Evolutionary conservation across 2,888 invertebrate species (phyloP).

Genomic region (Eucera pruinosa): DNA sequence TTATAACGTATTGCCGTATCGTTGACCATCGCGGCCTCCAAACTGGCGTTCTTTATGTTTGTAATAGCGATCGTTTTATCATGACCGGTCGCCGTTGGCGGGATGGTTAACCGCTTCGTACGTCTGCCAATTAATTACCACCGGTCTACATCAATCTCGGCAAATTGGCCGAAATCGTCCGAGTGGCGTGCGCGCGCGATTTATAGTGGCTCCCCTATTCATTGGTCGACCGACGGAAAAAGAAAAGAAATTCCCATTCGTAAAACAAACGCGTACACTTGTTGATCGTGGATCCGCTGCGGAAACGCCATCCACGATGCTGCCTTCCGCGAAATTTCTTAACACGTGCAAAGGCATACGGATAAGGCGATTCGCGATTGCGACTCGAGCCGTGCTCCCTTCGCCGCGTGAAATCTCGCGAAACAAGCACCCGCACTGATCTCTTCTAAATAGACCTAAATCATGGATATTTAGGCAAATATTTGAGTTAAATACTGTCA

Average conservation of each 20-base stretch:
- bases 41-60: slow-evolving; percentile 64
- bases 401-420: no score
- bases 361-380: slow-evolving; percentile 52
- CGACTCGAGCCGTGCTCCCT: slow-evolving; percentile 2
- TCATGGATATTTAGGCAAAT: no score
- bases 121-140: slow-evolving; percentile 65
- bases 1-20: slow-evolving; percentile 66
- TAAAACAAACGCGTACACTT: slow-evolving; percentile 30
- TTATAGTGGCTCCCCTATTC: slow-evolving; percentile 49
- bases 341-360: slow-evolving; percentile 48
- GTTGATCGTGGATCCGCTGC: neutral
- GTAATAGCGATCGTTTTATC: slow-evolving; percentile 69
- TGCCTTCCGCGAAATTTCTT: slow-evolving; percentile 28
- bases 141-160: slow-evolving; percentile 66
- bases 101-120: slow-evolving; percentile 51
- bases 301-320: slow-evolving; percentile 16
- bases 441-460: no score
- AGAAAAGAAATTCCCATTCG: slow-evolving; percentile 12
- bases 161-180: slow-evolving; percentile 66
- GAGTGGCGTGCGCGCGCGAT: slow-evolving; percentile 47
- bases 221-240: neutral
- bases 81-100: slow-evolving; percentile 57
- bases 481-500: neutral
- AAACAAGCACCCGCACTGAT: no score
- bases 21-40: slow-evolving; percentile 50